phyloP scores from a whole-genome alignment of 2,113 vertebrate species.

The Eidolon helvum region DNA sequence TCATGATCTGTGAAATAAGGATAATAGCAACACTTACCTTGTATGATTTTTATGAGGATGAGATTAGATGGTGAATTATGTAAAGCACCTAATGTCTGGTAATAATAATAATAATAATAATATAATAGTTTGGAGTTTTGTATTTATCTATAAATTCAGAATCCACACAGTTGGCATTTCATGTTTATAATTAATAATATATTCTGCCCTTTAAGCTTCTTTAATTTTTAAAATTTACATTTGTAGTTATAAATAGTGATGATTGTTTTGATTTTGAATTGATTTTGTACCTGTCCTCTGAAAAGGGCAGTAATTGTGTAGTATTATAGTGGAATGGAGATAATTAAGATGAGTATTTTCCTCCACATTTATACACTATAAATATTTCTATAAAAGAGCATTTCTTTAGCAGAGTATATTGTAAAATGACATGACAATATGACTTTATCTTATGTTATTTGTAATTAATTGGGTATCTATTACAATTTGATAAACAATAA shows the following conservation, averaged over 20 bases:
- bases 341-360: neutral
- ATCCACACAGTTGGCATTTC: neutral
- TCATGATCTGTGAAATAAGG: neutral
- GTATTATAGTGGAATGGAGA: neutral
- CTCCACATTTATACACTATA: neutral
- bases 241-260: neutral
- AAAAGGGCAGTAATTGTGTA: neutral
- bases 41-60: neutral
- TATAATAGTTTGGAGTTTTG: neutral
- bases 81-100: neutral
- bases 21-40: neutral
- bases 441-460: neutral
- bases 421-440: neutral
- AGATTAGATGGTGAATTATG: conserved; percentile 3
- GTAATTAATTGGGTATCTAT: neutral
- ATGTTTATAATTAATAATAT: conserved; percentile 31
- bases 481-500: conserved; percentile 25
- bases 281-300: neutral
- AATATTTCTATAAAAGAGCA: neutral
- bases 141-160: neutral
- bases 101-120: neutral
- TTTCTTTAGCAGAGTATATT: neutral
- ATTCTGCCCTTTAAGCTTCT: neutral
- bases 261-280: neutral
- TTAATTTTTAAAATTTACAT: conserved; percentile 21